These are phyloP conservation scores for Lophochroa leadbeateri DNA, from an alignment of 2,113 vertebrate species.

Conservation along the genomic window DNA sequence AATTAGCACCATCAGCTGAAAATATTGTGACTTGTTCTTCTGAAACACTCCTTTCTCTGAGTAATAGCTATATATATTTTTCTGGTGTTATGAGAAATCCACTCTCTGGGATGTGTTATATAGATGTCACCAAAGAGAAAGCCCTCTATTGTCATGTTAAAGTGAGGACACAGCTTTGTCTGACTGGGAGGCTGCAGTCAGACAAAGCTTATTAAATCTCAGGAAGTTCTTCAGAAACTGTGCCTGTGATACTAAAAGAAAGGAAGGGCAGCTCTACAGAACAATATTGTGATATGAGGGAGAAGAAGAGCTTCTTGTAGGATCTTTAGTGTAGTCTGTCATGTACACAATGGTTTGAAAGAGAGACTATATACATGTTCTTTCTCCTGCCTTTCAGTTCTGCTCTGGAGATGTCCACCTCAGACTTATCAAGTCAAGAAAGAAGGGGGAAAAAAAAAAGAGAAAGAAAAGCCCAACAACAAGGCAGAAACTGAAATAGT, in stretches of 20 bases:
- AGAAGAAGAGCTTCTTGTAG: background rate
- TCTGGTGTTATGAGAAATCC: background rate
- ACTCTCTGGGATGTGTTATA: background rate
- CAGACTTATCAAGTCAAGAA: background rate
- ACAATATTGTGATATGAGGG: background rate
- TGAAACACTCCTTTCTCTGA: background rate
- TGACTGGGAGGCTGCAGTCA: background rate
- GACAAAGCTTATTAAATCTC: conserved; percentile 29
- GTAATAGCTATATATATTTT: background rate
- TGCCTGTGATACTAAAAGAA: background rate
- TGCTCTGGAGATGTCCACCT: background rate
- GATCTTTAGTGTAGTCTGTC: background rate
- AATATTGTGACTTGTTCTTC: background rate
- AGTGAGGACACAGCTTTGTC: conserved; percentile 6
- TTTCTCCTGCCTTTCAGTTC: background rate
- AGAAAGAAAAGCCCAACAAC: background rate
- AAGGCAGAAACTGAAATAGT: background rate
- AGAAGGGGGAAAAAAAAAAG: no score
- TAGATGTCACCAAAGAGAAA: background rate
- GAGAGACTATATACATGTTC: background rate
- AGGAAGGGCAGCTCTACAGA: background rate
- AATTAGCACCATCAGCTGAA: background rate
- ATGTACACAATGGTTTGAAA: background rate
- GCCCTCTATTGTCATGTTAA: background rate
- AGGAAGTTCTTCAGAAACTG: conserved; percentile 11